Conservation (phyloP, 2,797 vertebrate species). For the Manis crassicaudata region DNA sequence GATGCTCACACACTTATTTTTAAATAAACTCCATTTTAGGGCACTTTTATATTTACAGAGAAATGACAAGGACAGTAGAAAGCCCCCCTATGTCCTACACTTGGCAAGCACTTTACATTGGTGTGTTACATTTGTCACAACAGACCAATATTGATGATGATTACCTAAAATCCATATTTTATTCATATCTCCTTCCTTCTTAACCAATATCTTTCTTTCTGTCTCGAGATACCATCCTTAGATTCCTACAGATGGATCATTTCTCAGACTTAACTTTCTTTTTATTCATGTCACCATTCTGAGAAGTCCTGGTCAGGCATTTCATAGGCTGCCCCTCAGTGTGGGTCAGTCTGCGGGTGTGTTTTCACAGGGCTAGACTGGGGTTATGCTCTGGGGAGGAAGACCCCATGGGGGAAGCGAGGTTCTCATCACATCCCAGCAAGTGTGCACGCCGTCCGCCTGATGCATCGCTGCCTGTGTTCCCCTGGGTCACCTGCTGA, state of each 20-base stretch:
- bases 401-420: not conserved
- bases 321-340: not conserved
- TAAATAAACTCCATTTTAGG: not conserved
- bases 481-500: not conserved
- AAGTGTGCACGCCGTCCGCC: rapidly evolving
- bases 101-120: too few relatives aligned
- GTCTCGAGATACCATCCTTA: rapidly evolving
- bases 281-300: not conserved
- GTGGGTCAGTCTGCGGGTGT: not conserved
- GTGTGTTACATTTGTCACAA: not conserved
- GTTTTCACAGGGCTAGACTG: not conserved
- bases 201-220: not conserved
- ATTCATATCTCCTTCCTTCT: not conserved
- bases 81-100: too few relatives aligned
- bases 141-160: rapidly evolving
- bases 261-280: not conserved
- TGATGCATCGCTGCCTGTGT: not conserved
- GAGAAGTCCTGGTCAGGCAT: not conserved
- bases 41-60: not conserved
- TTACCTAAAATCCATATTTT: not conserved
- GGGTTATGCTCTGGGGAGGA: not conserved
- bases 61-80: not conserved
- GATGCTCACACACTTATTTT: not conserved
- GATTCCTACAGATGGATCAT: not conserved
- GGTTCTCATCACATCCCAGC: not conserved